These are phyloP conservation scores for Timema cristinae DNA, from an alignment of 2,888 invertebrate species.

Conservation along the genomic window DNA sequence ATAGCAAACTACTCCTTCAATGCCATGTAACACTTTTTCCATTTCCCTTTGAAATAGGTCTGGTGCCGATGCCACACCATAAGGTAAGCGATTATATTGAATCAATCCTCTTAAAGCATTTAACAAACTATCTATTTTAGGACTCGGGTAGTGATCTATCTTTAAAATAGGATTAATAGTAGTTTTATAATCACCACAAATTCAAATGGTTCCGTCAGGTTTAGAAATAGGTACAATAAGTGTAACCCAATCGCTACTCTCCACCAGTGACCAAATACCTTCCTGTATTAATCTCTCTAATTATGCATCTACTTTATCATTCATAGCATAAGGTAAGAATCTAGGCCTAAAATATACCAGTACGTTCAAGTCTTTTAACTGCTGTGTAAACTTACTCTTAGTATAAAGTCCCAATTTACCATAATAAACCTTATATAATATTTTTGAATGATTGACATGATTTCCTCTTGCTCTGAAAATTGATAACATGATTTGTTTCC, in stretches of 20 bases:
- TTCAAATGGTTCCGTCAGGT: not conserved
- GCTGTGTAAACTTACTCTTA: not conserved
- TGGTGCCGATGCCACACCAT: not conserved
- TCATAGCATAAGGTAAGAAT: not conserved
- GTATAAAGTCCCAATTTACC: not conserved
- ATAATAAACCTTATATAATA: not conserved
- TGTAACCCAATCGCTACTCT: not conserved
- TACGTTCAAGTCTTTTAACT: not conserved
- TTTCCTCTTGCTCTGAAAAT: not conserved
- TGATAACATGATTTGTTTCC: too few relatives aligned
- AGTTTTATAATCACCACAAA: not conserved
- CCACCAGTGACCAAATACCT: not conserved
- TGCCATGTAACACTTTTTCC: not conserved
- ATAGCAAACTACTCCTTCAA: not conserved
- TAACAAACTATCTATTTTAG: slow-evolving; percentile 6
- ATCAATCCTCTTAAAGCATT: not conserved
- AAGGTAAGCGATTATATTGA: not conserved
- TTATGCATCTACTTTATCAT: not conserved
- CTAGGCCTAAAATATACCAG: not conserved
- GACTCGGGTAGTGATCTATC: not conserved
- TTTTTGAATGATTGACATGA: not conserved
- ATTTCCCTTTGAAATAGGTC: not conserved
- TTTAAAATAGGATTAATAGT: not conserved
- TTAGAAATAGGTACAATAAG: not conserved
- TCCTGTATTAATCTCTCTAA: not conserved